These are phyloP conservation scores for Calliphora vomitoria DNA, from an alignment of 2,888 invertebrate genomes.

Conservation along the genomic window DNA sequence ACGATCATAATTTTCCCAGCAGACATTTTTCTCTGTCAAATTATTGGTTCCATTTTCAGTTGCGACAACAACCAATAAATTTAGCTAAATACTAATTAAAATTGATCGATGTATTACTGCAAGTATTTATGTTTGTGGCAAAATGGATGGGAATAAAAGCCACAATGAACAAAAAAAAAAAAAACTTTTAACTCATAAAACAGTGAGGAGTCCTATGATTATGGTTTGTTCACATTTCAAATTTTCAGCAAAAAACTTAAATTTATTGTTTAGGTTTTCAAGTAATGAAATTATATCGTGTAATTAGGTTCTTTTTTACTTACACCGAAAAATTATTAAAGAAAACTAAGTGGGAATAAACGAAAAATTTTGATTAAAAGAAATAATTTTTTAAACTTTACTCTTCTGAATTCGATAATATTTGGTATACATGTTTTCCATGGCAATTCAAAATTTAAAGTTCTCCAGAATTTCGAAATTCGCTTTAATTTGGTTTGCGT, in stretches of 20 bases:
- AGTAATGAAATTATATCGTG: not conserved
- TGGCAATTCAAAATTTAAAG: too few relatives aligned
- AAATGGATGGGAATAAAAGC: constrained; percentile 31
- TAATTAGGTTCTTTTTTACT: not conserved
- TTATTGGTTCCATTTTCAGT: constrained; percentile 67
- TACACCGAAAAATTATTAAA: too few relatives aligned
- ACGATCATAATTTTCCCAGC: constrained; percentile 71
- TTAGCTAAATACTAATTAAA: constrained; percentile 70
- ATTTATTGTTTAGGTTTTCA: constrained; percentile 23
- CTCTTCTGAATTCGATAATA: too few relatives aligned
- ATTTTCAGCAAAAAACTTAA: not conserved
- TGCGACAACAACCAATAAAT: constrained; percentile 62
- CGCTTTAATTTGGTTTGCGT: too few relatives aligned
- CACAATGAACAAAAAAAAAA: not conserved
- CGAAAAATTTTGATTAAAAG: too few relatives aligned
- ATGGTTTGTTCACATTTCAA: not conserved
- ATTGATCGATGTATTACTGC: constrained; percentile 67
- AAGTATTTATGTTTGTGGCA: constrained; percentile 26
- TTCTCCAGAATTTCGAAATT: too few relatives aligned
- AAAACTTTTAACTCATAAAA: constrained; percentile 13
- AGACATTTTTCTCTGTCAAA: constrained; percentile 53
- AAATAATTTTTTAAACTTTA: too few relatives aligned
- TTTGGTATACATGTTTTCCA: too few relatives aligned
- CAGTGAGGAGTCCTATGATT: constrained; percentile 18
- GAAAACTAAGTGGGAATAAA: too few relatives aligned